Evolutionary conservation across 2,113 vertebrate species (phyloP).

Genomic region (Echinops telfairi): DNA sequence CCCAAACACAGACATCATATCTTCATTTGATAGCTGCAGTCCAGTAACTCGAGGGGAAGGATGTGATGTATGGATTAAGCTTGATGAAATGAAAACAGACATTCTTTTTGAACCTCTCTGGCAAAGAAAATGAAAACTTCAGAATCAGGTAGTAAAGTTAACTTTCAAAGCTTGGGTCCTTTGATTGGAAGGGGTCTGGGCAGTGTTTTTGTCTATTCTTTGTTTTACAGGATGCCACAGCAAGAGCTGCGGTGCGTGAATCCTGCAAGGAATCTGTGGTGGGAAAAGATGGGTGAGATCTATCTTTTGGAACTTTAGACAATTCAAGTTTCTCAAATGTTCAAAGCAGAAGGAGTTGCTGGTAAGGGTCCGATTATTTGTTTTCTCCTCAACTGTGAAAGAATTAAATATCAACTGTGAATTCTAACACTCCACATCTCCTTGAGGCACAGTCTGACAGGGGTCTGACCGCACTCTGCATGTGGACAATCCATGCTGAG

Average conservation of each 20-base stretch:
- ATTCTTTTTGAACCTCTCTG: constrained; percentile 93
- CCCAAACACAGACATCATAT: constrained; percentile 93
- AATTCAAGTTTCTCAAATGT: constrained; percentile 65
- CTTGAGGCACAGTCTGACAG: constrained; percentile 22
- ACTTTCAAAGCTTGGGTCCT: constrained; percentile 88
- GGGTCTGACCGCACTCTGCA: constrained; percentile 34
- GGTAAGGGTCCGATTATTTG: constrained; percentile 29
- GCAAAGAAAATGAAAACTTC: constrained; percentile 88
- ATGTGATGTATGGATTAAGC: constrained; percentile 90
- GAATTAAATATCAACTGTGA: constrained; percentile 55
- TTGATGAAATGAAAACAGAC: constrained; percentile 92
- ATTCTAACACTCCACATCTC: constrained; percentile 59
- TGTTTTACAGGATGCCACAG: constrained; percentile 84
- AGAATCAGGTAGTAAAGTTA: constrained; percentile 91
- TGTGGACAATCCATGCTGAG: constrained; percentile 76
- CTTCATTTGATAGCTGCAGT: constrained; percentile 90
- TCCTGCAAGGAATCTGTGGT: constrained; percentile 32
- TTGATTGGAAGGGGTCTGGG: constrained; percentile 91
- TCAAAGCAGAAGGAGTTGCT: constrained; percentile 1
- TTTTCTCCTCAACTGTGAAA: constrained; percentile 46
- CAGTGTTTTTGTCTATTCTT: constrained; percentile 84
- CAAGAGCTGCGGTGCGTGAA: constrained; percentile 65
- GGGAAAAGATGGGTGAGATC: constrained; percentile 57
- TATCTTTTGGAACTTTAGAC: constrained; percentile 77
- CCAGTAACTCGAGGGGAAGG: constrained; percentile 90